Conservation (phyloP, 92 coral and sea anemone species). For the Bergia puertoricense region DNA sequence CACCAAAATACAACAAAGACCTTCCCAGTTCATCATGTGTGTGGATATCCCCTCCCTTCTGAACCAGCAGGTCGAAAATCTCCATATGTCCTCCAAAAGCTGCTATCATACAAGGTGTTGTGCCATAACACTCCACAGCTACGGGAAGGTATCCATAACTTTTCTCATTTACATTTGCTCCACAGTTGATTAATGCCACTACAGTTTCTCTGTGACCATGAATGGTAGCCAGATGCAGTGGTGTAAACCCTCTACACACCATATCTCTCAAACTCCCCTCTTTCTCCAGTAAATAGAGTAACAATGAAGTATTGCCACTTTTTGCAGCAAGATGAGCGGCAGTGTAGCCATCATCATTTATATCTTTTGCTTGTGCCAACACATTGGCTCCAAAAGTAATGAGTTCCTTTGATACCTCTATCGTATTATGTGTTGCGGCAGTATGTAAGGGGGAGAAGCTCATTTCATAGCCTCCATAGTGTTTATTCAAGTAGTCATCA, state of each 20-base stretch:
- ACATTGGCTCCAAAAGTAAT: constrained; percentile 9
- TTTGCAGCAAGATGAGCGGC: constrained; percentile 37
- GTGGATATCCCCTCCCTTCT: constrained; percentile 31
- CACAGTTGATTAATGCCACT: constrained; percentile 11
- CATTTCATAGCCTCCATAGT: background rate
- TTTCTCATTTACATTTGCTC: constrained; percentile 35
- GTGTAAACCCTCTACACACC: constrained; percentile 26
- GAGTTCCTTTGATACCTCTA: constrained; percentile 21
- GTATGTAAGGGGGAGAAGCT: background rate
- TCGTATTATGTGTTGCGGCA: constrained; percentile 40
- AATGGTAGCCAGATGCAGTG: constrained; percentile 35
- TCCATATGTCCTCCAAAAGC: constrained; percentile 28
- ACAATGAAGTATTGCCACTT: constrained; percentile 17
- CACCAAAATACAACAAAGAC: constrained; percentile 18
- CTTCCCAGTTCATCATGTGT: constrained; percentile 28
- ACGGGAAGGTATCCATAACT: constrained; percentile 36
- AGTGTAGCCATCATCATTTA: constrained; percentile 6
- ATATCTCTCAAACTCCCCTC: constrained; percentile 30
- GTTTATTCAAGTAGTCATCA: constrained; percentile 28
- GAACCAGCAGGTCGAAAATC: background rate
- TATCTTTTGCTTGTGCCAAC: background rate
- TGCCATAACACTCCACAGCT: constrained; percentile 30
- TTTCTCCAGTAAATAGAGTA: constrained; percentile 31
- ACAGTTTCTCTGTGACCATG: constrained; percentile 37
- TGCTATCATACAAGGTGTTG: constrained; percentile 48